Evolutionary conservation across 2,888 invertebrate genomes (phyloP).

Genomic region (Lepidonotus clava): DNA sequence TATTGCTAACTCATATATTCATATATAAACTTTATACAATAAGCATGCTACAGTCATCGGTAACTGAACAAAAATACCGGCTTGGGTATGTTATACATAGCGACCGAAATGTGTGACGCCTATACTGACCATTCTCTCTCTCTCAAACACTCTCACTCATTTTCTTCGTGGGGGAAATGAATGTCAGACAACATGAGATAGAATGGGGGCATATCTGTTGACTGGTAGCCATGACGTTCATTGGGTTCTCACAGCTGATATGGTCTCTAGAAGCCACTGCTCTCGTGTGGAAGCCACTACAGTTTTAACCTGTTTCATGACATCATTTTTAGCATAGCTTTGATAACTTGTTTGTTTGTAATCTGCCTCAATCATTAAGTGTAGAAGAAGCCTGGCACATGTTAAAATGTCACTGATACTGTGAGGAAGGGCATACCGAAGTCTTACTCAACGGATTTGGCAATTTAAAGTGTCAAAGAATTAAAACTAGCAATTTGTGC

Average conservation of each 20-base stretch:
- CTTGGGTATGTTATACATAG: slow-evolving; percentile 7
- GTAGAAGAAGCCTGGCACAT: too few relatives aligned
- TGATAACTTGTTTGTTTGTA: too few relatives aligned
- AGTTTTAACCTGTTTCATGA: too few relatives aligned
- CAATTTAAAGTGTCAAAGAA: too few relatives aligned
- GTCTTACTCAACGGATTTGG: too few relatives aligned
- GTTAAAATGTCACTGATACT: too few relatives aligned
- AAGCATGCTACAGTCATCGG: slow-evolving; percentile 46
- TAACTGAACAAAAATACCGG: slow-evolving; percentile 39
- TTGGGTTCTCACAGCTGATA: not conserved
- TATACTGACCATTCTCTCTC: slow-evolving; percentile 1
- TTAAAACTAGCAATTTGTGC: too few relatives aligned
- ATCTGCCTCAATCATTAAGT: too few relatives aligned
- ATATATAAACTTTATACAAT: slow-evolving; percentile 52
- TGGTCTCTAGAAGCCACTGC: slow-evolving; percentile 20
- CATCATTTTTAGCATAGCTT: too few relatives aligned
- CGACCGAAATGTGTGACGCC: slow-evolving; percentile 21
- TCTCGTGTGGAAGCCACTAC: slow-evolving; percentile 13
- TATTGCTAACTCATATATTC: slow-evolving; percentile 54
- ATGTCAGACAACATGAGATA: slow-evolving; percentile 19
- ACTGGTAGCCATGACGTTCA: slow-evolving; percentile 37
- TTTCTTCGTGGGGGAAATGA: slow-evolving; percentile 14
- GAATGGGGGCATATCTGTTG: not conserved
- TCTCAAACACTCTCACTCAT: not conserved
- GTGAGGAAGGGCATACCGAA: too few relatives aligned